Conservation (phyloP, 2,888 invertebrate species). For the Tryphoninae sp. region DNA sequence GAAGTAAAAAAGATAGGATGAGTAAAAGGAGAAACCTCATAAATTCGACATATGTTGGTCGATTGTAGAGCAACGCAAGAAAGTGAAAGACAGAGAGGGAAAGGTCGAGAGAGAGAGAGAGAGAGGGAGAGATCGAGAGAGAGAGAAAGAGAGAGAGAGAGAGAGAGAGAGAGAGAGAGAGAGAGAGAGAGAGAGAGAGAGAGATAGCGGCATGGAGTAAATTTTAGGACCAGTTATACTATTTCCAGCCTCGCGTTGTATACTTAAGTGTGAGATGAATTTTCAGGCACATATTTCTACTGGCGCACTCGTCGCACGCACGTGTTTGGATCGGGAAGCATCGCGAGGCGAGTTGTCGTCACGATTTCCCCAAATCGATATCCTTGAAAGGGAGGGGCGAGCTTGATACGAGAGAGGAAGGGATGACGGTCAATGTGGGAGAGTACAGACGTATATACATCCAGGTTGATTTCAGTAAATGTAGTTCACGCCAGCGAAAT, state of each 20-base stretch:
- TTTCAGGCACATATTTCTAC: slow-evolving; percentile 23
- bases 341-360: slow-evolving; percentile 35
- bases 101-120: not conserved
- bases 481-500: slow-evolving; percentile 32
- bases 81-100: not conserved
- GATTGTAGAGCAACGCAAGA: slow-evolving; percentile 15
- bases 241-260: slow-evolving; percentile 12
- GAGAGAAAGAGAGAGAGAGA: not conserved
- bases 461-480: slow-evolving; percentile 36
- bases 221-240: slow-evolving; percentile 36
- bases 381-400: slow-evolving; percentile 40
- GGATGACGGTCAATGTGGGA: slow-evolving; percentile 40
- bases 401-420: not conserved
- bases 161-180: slow-evolving; percentile 16
- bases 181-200: not conserved
- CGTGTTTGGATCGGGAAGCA: slow-evolving; percentile 13
- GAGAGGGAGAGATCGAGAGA: not conserved
- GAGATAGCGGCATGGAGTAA: not conserved
- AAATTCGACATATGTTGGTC: slow-evolving; percentile 42
- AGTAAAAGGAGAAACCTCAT: slow-evolving; percentile 24
- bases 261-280: not conserved
- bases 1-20: slow-evolving; percentile 1
- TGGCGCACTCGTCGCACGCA: slow-evolving; percentile 12
- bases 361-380: slow-evolving; percentile 56
- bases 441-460: slow-evolving; percentile 11